Conservation (phyloP, 2,797 vertebrate species). For the Epinephelus awoara region DNA sequence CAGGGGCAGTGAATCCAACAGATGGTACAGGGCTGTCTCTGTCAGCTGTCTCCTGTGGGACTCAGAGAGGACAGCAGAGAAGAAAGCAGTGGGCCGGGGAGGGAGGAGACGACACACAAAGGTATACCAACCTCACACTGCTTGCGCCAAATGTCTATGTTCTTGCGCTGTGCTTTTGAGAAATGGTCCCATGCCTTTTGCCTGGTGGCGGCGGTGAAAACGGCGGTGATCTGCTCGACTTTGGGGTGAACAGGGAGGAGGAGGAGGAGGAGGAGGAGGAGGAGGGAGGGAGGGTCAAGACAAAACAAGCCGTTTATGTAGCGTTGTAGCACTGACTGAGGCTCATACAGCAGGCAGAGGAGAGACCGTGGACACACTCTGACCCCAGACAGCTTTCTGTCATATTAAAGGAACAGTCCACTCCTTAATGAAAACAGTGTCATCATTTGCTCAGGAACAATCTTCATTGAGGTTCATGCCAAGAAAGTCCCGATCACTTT, state of each 20-base stretch:
- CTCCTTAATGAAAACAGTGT: not conserved
- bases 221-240: slow-evolving; percentile 99
- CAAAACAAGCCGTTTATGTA: slow-evolving; percentile 99
- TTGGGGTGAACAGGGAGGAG: slow-evolving; percentile 92
- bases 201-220: slow-evolving; percentile 98
- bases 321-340: slow-evolving; percentile 87
- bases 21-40: slow-evolving; percentile 20
- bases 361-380: slow-evolving; percentile 82
- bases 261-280: slow-evolving; percentile 31
- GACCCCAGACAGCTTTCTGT: slow-evolving; percentile 25
- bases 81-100: slow-evolving; percentile 73
- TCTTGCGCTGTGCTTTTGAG: slow-evolving; percentile 99
- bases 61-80: slow-evolving; percentile 53
- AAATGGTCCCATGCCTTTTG: slow-evolving; percentile 99
- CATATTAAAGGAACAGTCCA: not conserved
- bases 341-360: slow-evolving; percentile 80
- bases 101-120: slow-evolving; percentile 87
- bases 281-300: slow-evolving; percentile 89
- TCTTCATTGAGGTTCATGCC: not conserved
- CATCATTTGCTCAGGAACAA: slow-evolving; percentile 5
- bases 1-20: slow-evolving; percentile 37
- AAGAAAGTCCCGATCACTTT: not conserved
- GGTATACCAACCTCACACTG: slow-evolving; percentile 98
- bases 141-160: slow-evolving; percentile 99
- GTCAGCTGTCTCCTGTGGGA: slow-evolving; percentile 41